Conservation (phyloP, 2,797 vertebrate genomes). For the Atherinosoma microstoma region DNA sequence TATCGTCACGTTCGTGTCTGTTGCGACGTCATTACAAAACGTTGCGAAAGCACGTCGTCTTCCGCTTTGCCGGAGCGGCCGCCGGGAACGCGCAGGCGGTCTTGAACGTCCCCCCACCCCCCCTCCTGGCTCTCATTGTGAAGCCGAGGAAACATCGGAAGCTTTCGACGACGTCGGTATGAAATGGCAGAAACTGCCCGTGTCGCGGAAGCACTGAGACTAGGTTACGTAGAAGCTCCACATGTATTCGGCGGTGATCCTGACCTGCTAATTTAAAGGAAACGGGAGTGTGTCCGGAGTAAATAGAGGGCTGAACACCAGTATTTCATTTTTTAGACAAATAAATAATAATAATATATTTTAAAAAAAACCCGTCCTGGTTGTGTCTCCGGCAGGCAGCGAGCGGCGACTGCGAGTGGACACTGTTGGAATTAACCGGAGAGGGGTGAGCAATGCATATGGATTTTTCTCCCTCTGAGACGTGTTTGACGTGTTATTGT, state of each 20-base stretch:
- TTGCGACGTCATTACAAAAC: constrained; percentile 42
- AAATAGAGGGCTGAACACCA: constrained; percentile 39
- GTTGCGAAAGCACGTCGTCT: constrained; percentile 57
- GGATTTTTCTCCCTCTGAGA: constrained; percentile 21
- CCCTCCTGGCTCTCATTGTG: constrained; percentile 63
- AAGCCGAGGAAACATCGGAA: constrained; percentile 74
- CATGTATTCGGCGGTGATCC: constrained; percentile 63
- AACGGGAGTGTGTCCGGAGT: constrained; percentile 38
- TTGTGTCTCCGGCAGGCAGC: constrained; percentile 54
- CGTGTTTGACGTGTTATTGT: constrained; percentile 68
- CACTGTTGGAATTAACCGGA: constrained; percentile 60
- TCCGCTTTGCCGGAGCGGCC: constrained; percentile 40
- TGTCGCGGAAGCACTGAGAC: constrained; percentile 76
- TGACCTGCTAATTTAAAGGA: constrained; percentile 73
- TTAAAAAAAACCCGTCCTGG: constrained; percentile 42
- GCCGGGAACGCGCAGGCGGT: constrained; percentile 58
- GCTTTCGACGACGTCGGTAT: constrained; percentile 77
- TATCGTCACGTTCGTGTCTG: not conserved
- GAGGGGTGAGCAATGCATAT: constrained; percentile 74
- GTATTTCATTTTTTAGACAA: constrained; percentile 50
- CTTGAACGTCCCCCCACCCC: constrained; percentile 72
- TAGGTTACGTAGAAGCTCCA: constrained; percentile 68
- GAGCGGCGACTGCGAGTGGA: constrained; percentile 61
- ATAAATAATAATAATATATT: too few relatives aligned
- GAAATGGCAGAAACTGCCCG: constrained; percentile 82